Percentiles rank a stretch among this genome's conserved stretches.
Conservation (phyloP, 2,113 vertebrate species). For the Cavia aperea region DNA sequence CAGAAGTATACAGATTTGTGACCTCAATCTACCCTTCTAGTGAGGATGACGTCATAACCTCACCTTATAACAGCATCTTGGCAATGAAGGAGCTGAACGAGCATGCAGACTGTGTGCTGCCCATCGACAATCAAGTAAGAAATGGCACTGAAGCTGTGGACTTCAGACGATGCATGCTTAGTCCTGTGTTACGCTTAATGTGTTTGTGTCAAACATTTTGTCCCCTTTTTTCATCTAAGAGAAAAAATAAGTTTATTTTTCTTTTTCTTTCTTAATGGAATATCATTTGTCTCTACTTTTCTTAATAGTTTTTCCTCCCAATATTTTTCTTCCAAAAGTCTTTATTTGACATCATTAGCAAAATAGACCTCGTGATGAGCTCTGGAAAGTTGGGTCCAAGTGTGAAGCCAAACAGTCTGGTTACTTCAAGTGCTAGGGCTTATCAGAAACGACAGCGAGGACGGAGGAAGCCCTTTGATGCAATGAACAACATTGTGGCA, state of each 20-base stretch:
- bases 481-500: slow-evolving; percentile 97
- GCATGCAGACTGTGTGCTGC: slow-evolving; percentile 93
- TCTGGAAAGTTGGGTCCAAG: slow-evolving; percentile 77
- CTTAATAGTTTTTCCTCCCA: slow-evolving; percentile 52
- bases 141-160: background rate
- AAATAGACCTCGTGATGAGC: slow-evolving; percentile 83
- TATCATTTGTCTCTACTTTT: background rate
- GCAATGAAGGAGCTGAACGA: slow-evolving; percentile 95
- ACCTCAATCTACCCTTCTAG: slow-evolving; percentile 90
- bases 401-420: slow-evolving; percentile 81
- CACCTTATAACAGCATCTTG: slow-evolving; percentile 95
- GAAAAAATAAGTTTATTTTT: slow-evolving; percentile 37
- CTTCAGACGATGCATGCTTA: background rate
- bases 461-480: slow-evolving; percentile 89
- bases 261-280: slow-evolving; percentile 14
- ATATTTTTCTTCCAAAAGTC: slow-evolving; percentile 78
- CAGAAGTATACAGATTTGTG: slow-evolving; percentile 92
- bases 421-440: slow-evolving; percentile 81
- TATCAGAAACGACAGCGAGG: slow-evolving; percentile 54
- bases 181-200: background rate
- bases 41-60: slow-evolving; percentile 97
- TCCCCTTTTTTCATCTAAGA: slow-evolving; percentile 23
- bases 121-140: slow-evolving; percentile 94
- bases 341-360: slow-evolving; percentile 92
- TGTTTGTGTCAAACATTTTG: slow-evolving; percentile 3